Conservation (phyloP, 2,888 invertebrate genomes). For the Agrochola litura region DNA sequence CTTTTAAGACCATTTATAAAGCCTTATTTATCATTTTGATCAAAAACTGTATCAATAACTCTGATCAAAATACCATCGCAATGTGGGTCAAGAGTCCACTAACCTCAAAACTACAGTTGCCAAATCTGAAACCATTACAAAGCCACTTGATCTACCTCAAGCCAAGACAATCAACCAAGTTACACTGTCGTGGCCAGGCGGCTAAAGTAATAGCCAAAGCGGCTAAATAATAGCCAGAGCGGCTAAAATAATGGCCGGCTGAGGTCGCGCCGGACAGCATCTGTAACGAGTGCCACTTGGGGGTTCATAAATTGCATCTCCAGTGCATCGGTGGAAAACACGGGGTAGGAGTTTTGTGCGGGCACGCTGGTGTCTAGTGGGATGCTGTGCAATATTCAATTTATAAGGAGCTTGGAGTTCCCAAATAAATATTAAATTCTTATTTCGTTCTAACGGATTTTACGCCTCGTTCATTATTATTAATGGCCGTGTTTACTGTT, state of each 20-base stretch:
- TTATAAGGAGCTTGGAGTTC: neutral
- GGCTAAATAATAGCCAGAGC: slow-evolving; percentile 31
- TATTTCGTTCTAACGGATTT: neutral
- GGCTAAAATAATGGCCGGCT: slow-evolving; percentile 45
- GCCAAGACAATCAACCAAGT: slow-evolving; percentile 53
- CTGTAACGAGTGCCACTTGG: slow-evolving; percentile 52
- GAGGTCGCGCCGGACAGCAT: slow-evolving; percentile 40
- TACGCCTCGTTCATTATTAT: neutral
- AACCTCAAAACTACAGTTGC: slow-evolving; percentile 6
- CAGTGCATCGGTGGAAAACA: slow-evolving; percentile 55
- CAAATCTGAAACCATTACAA: slow-evolving; percentile 30
- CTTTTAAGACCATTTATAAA: neutral
- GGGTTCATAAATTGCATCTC: slow-evolving; percentile 65
- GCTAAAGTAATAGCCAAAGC: slow-evolving; percentile 18
- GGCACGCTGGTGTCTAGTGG: neutral
- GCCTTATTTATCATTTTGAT: neutral
- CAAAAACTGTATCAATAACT: neutral
- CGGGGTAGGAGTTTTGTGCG: neutral
- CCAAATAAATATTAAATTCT: neutral
- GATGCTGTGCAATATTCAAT: neutral
- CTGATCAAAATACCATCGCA: neutral
- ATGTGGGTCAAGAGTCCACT: slow-evolving; percentile 12
- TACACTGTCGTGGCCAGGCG: slow-evolving; percentile 31
- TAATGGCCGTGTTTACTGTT: neutral
- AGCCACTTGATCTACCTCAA: slow-evolving; percentile 44